Evolutionary conservation across 2,113 vertebrate species (phyloP).

Genomic region (Urocitellus parryii): DNA sequence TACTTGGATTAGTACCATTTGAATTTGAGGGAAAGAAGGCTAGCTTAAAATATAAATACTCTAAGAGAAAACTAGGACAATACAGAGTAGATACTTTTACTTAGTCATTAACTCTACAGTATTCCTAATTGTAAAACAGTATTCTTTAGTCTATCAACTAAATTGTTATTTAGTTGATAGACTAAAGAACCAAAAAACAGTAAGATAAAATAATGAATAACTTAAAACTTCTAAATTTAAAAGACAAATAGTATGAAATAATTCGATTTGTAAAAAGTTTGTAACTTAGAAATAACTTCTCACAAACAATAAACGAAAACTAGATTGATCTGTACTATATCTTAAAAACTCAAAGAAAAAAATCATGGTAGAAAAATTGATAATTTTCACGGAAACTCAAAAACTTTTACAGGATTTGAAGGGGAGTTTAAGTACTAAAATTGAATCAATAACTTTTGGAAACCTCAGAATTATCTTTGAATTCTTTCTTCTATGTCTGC

Average conservation of each 20-base stretch:
- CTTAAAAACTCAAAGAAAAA: not conserved
- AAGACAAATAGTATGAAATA: not conserved
- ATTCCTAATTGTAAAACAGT: not conserved
- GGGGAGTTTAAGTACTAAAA: not conserved
- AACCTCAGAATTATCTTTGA: conserved; percentile 11
- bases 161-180: not conserved
- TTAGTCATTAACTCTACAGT: not conserved
- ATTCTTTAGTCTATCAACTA: too few species aligned
- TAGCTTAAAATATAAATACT: not conserved
- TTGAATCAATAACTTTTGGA: not conserved
- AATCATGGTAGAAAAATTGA: not conserved
- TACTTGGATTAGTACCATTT: not conserved
- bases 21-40: not conserved
- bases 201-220: not conserved
- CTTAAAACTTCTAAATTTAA: not conserved
- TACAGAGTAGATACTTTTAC: not conserved
- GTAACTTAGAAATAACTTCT: not conserved
- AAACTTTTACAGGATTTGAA: not conserved
- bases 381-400: not conserved
- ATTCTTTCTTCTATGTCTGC: not conserved
- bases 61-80: not conserved
- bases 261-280: conserved; percentile 6
- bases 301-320: not conserved
- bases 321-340: not conserved
- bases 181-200: not conserved